Base-by-base conservation (phyloP, 2,888 invertebrate species). In the Diaphora mendica region DNA sequence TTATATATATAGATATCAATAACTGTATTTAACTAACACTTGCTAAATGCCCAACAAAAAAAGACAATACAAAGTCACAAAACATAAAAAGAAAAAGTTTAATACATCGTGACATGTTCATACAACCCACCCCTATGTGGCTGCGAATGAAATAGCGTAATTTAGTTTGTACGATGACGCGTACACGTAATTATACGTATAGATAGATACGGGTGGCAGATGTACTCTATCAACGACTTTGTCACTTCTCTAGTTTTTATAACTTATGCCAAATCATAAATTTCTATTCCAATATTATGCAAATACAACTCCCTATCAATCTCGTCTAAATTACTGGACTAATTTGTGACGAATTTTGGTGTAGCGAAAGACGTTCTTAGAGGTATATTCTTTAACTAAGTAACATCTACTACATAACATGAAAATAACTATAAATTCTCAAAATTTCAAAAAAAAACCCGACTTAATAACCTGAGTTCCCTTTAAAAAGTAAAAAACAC, bases 201-300 rank as follows among this genome's bases (percentile, higher is more conserved):
- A 55, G 23, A 55, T 82, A 75, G 84, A 91, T 91, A 90, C 86
- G 91, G 91, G 91, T 82, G 88, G 86, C 91, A 91, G 91, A 91
- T 91, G 91, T 76, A 44, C 73, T 51, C 55, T 64, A 68, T 68
- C 68, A 70, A 67, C 70, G 71, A 68, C 59, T 68, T 70, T 71
- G 44, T 70, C 69, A 75, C 48, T 72, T 23, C 30, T n/a, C 15
- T 30, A 51, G 20, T 64, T 72, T 44, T 15, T 42, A 13, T 42
- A 59, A 26, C 5, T 42, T 42, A 59, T 59, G 15, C n/a, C n/a
- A 59, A 59, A 26, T 59, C n/a, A 26, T 59, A 59, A 59, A 0
- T 13, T 55, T n/a, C 11, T n/a, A 55, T n/a, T n/a, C 55, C 3
- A 51, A 59, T 15, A 26, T 59, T 59, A 59, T 59, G 26, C 55